A percentile compares a stretch with the other conserved stretches of the same genome.
Conservation (phyloP, 2,888 invertebrate species). For the Thyatira batis region DNA sequence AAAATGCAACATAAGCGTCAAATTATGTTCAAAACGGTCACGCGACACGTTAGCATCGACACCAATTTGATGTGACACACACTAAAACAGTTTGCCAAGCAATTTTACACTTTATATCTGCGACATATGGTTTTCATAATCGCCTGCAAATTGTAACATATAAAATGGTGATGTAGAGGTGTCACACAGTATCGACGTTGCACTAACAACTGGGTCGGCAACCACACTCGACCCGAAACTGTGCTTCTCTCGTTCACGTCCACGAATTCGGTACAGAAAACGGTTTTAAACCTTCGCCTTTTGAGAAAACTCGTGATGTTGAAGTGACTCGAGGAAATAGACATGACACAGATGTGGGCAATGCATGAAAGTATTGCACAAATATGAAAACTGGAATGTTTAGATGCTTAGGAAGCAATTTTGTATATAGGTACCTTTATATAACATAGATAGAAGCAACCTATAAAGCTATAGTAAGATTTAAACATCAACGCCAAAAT, state of each 20-base stretch:
- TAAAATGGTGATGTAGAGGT: constrained; percentile 33
- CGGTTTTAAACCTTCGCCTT: constrained; percentile 32
- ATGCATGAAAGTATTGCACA: constrained; percentile 11
- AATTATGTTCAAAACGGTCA: constrained; percentile 52
- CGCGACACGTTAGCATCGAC: constrained; percentile 43
- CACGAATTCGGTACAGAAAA: constrained; percentile 40
- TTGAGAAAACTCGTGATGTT: constrained; percentile 21
- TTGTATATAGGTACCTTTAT: too few species aligned
- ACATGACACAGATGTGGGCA: constrained; percentile 20
- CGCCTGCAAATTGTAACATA: constrained; percentile 28
- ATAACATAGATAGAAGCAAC: too few species aligned
- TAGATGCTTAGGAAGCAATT: background rate
- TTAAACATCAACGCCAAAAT: too few species aligned
- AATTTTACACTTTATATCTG: constrained; percentile 37
- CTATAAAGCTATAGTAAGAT: too few species aligned
- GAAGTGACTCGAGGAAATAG: constrained; percentile 30
- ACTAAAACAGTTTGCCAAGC: constrained; percentile 26
- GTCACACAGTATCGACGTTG: constrained; percentile 62
- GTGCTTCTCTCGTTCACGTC: constrained; percentile 39
- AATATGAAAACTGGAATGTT: constrained; percentile 16
- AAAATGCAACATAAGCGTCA: constrained; percentile 58
- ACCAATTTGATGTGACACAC: constrained; percentile 36
- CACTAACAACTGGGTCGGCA: constrained; percentile 66
- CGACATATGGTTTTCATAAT: constrained; percentile 31
- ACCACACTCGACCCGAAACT: constrained; percentile 62